Percentiles rank a stretch among this genome's conserved stretches.
phyloP scores from a whole-genome alignment of 2,797 vertebrate genomes.

The Coregonus suidteri region DNA sequence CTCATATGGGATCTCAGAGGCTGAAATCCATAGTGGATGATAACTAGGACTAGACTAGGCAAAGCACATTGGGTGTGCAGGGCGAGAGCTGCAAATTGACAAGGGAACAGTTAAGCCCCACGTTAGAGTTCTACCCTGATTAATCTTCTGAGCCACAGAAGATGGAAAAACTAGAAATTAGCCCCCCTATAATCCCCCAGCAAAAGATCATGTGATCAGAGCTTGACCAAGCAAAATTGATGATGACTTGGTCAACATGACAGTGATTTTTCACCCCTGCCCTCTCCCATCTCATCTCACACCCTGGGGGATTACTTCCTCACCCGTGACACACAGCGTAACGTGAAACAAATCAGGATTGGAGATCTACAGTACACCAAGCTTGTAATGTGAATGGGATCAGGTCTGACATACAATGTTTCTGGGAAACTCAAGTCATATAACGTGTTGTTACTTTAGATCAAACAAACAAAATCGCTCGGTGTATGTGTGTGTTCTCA shows the following conservation, averaged over 20 bases:
- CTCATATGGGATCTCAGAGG: background rate
- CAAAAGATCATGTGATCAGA: constrained; percentile 53
- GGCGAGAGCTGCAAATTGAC: constrained; percentile 69
- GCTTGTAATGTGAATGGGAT: background rate
- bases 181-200: constrained; percentile 60
- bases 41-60: constrained; percentile 27
- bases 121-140: constrained; percentile 63
- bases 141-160: constrained; percentile 67
- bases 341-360: background rate
- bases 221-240: constrained; percentile 55
- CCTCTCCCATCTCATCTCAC: background rate
- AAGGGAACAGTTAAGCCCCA: constrained; percentile 61
- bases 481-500: background rate
- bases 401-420: background rate
- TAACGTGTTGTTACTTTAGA: background rate
- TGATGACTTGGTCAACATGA: constrained; percentile 34
- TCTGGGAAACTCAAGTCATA: too few species aligned
- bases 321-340: background rate
- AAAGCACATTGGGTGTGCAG: constrained; percentile 46
- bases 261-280: background rate
- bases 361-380: background rate
- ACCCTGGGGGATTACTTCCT: background rate
- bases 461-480: background rate
- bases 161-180: constrained; percentile 64
- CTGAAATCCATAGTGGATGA: constrained; percentile 39